Base-by-base conservation (phyloP, 2,113 vertebrate species). In the Zosterops pallidus region DNA sequence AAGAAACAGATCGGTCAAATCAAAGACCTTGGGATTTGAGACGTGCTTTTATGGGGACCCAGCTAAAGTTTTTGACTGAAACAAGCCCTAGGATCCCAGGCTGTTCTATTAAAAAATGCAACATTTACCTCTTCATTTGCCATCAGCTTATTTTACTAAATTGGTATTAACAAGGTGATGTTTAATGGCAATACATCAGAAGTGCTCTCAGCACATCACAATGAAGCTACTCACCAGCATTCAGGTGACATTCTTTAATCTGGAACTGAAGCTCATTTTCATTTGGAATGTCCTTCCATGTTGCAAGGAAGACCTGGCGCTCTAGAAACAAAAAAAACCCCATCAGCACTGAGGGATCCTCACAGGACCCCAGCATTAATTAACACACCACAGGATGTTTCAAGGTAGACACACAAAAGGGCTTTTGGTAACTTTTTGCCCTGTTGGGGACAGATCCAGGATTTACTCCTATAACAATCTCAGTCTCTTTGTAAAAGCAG, bases 181-280 rank as follows among this genome's bases (percentile, higher is more conserved):
- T 46, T 46, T 47, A 29, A 44, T 53, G 49, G 69, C 53, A 59
- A 37, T 4, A 18, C 26, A 71, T 33, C 41, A 49, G 1, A 91
- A 69, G 71, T 20, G 52, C 59, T 78, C 71, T 55, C 72, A 72
- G 84, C 3, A 0, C 1, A 8, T 63, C 1, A 75, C 52, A 81
- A 89, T 14, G 37, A 68, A 90, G n/a, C 59, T 83, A 95, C 98
- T 97, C 94, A 99, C 99, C 99, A 79, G 99, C 99, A 92, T 99
- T 99, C 96, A 99, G 97, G 96, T 99, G 99, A 75, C 99, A 99
- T 10, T 99, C 99, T 96, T 99, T 99, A 96, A 99, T 99, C 98
- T 99, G 99, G 97, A 99, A 99, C 96, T 99, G 99, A 22, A 99
- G 98, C 96, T 99, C 99, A 0, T 99, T 99, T 97, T 99, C 99